These are phyloP conservation scores for Notiomystis cincta DNA, from an alignment of 2,113 vertebrate genomes.

Conservation along the genomic window DNA sequence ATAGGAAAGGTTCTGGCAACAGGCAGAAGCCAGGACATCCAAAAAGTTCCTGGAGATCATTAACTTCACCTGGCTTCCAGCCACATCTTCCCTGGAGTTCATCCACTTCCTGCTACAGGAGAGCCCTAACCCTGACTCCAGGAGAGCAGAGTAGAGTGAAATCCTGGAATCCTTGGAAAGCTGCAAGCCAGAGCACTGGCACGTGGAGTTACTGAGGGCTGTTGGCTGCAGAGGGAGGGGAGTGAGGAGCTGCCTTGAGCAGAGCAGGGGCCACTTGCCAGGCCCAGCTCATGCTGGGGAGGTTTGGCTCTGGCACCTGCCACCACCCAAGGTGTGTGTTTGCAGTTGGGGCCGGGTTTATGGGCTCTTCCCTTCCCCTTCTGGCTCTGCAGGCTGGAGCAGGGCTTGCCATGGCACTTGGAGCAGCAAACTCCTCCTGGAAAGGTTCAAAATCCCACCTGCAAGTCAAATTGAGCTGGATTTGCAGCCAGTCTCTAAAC, in stretches of 20 bases:
- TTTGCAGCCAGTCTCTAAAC: background rate
- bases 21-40: background rate
- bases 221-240: background rate
- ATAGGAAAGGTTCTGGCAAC: background rate
- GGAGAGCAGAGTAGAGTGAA: background rate
- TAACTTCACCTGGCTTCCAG: conserved; percentile 15
- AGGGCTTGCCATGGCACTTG: background rate
- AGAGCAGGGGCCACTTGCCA: background rate
- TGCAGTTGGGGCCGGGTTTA: background rate
- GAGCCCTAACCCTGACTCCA: background rate
- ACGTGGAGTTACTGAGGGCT: background rate
- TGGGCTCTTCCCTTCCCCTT: background rate
- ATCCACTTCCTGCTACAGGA: background rate
- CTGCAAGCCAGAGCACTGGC: background rate
- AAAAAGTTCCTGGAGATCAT: conserved; percentile 24
- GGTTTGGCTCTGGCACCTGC: background rate
- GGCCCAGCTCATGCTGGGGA: fast-evolving
- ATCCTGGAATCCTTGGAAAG: background rate
- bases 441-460: background rate
- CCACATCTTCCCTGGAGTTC: background rate
- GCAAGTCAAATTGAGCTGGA: background rate
- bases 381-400: background rate
- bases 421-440: background rate
- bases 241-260: background rate
- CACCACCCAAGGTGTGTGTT: background rate